Conservation (phyloP, 2,113 vertebrate species). For the Pipa parva region DNA sequence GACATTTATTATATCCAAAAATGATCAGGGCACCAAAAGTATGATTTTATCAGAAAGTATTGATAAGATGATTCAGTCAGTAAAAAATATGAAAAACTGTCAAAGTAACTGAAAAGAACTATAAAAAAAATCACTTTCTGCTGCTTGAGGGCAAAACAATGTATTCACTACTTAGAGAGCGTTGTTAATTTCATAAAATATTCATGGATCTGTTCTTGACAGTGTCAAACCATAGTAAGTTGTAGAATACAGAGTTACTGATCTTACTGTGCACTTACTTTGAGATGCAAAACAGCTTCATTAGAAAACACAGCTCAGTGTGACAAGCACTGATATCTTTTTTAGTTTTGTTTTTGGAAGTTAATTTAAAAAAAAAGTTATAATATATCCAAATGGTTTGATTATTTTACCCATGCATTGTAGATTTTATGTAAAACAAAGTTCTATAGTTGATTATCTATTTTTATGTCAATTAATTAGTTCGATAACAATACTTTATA, state of each 20-base stretch:
- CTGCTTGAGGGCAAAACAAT: constrained; percentile 42
- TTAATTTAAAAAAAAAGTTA: not conserved
- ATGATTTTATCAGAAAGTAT: no score
- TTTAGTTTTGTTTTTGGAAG: not conserved
- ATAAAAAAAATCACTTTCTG: no score
- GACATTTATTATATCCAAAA: no score
- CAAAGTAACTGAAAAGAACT: no score
- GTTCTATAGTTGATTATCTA: constrained; percentile 6
- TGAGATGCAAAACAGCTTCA: not conserved
- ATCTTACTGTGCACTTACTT: fast-evolving
- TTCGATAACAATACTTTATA: constrained; percentile 5
- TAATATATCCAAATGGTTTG: no score
- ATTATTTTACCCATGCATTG: no score
- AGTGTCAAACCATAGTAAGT: constrained; percentile 30
- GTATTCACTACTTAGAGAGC: constrained; percentile 22
- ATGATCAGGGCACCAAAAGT: no score
- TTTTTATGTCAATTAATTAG: no score
- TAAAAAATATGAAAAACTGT: no score
- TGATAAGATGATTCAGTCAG: no score
- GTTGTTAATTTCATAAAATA: constrained; percentile 38
- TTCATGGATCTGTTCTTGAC: constrained; percentile 39
- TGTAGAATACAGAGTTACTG: not conserved
- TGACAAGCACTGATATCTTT: not conserved
- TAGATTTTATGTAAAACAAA: constrained; percentile 4
- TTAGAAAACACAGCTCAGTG: not conserved